Conservation (phyloP, 2,113 vertebrate species). For the Craseonycteris thonglongyai region DNA sequence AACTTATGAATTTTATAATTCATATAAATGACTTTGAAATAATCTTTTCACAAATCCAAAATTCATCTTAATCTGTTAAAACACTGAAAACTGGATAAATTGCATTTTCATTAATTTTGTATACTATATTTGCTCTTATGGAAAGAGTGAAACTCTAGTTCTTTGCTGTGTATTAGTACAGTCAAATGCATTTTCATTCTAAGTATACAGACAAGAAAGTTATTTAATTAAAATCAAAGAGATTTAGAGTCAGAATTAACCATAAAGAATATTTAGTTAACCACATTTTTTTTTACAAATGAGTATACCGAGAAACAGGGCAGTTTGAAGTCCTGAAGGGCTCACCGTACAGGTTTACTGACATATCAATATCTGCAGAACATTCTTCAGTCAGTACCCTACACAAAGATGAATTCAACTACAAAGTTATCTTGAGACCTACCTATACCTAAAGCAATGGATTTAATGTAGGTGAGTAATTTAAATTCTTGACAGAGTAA, state of each 20-base stretch:
- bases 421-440: neutral
- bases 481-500: neutral
- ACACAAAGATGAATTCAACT: neutral
- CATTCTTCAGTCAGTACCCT: accelerated
- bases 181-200: neutral
- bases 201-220: neutral
- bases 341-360: neutral
- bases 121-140: neutral
- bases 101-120: neutral
- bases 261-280: neutral
- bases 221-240: neutral
- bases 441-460: neutral
- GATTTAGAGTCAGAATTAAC: neutral
- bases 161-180: neutral
- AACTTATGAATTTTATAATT: neutral
- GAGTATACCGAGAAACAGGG: neutral
- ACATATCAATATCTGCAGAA: neutral
- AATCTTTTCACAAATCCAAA: neutral
- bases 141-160: neutral
- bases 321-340: accelerated
- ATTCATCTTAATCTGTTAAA: neutral
- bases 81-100: neutral
- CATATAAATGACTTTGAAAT: neutral
- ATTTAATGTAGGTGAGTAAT: neutral
- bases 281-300: neutral